Evolutionary conservation across 2,113 vertebrate species (phyloP), one percentile per base, ranked within the genome.

Genomic region (Erythrocercus mccallii): DNA sequence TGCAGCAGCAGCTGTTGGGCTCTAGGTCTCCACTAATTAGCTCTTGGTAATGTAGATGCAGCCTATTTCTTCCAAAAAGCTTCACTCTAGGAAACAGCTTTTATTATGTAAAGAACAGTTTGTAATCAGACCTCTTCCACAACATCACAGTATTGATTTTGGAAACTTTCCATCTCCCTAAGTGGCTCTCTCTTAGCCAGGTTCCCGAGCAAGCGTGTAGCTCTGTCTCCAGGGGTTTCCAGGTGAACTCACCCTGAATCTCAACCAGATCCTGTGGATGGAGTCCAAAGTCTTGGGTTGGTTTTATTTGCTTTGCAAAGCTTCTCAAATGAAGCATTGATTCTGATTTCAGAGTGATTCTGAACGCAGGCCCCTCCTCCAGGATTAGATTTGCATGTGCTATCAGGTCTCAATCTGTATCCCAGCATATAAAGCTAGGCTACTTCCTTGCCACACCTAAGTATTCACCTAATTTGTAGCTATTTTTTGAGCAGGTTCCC

Each of bases 381-480:
- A 57, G 40, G 40, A 6, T 70, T 22, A 33, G 35, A 68, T 87
- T 57, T 88, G 64, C 85, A 28, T 73, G 62, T 91, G 3, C 86
- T 92, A 38, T 95, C 91, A 72, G 61, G 48, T 81, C 70, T 78
- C 61, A 35, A 3, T 71, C 93, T 81, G 37, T 51, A 51, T 70
- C 40, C 82, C 30, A 10, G 40, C 31, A 3, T 62, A 11, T 61
- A 78, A 83, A 95, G 61, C 57, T 19, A 64, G 82, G 72, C 65
- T 86, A 51, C 80, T 96, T 95, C 94, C 93, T 73, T 66, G 94
- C 88, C 90, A 94, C 82, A 21, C 95, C 94, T 95, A 51, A 40
- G 44, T 31, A 66, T 81, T 92, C 57, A 13, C 66, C 64, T 83
- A 18, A 15, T 56, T 72, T 47, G 35, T 23, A 64, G 61, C 45